phyloP scores from a whole-genome alignment of 2,888 invertebrate species.

The Drosophila neoperkinsi region DNA sequence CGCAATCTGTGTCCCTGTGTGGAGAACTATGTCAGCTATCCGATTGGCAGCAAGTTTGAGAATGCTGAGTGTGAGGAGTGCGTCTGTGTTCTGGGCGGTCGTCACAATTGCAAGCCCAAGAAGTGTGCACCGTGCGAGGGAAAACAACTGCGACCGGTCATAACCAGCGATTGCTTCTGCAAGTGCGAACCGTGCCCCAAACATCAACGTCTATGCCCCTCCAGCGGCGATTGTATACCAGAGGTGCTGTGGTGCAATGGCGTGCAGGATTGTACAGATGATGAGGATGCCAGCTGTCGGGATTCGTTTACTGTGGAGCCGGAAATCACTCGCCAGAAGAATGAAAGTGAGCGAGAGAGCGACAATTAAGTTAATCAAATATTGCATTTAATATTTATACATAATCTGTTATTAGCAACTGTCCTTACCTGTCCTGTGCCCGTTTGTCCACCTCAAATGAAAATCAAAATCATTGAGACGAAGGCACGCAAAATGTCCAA shows the following conservation, averaged over 20 bases:
- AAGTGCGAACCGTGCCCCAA: slow-evolving; percentile 90
- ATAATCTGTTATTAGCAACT: slow-evolving; percentile 35
- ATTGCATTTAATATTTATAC: background rate
- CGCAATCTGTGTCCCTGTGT: slow-evolving; percentile 92
- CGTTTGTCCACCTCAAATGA: slow-evolving; percentile 86
- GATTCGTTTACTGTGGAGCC: slow-evolving; percentile 70
- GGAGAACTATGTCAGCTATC: slow-evolving; percentile 90
- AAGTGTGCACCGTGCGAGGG: slow-evolving; percentile 88
- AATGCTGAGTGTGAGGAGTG: slow-evolving; percentile 92
- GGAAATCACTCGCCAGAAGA: slow-evolving; percentile 70
- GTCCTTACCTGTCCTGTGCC: slow-evolving; percentile 85
- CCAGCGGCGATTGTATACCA: slow-evolving; percentile 90
- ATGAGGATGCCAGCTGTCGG: slow-evolving; percentile 89
- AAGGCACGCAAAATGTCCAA: slow-evolving; percentile 84
- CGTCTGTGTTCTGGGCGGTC: slow-evolving; percentile 91
- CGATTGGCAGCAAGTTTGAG: slow-evolving; percentile 90
- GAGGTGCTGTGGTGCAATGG: slow-evolving; percentile 92
- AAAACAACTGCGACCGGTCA: slow-evolving; percentile 86
- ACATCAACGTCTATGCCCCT: slow-evolving; percentile 90
- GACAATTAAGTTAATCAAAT: background rate
- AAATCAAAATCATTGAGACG: slow-evolving; percentile 84
- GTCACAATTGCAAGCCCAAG: slow-evolving; percentile 89
- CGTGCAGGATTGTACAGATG: slow-evolving; percentile 92
- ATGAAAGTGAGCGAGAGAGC: slow-evolving; percentile 71
- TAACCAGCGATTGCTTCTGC: slow-evolving; percentile 91